These are phyloP conservation scores for Astyanax mexicanus DNA, from an alignment of 2,797 vertebrate species.

Conservation along the genomic window DNA sequence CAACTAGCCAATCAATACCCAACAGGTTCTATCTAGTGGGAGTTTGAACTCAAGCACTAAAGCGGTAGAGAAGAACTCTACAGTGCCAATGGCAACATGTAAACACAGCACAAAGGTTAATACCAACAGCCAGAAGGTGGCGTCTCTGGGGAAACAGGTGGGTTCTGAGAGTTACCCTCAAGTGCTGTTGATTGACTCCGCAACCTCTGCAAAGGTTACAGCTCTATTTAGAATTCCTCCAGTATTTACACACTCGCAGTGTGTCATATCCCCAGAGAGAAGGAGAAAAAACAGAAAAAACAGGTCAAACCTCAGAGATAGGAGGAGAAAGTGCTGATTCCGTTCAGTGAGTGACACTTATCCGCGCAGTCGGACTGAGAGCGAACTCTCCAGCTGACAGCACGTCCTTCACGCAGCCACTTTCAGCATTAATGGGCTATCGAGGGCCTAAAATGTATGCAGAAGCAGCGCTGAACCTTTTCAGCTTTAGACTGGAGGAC, in stretches of 20 bases:
- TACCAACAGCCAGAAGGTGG: too few relatives aligned
- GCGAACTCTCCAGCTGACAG: constrained; percentile 18
- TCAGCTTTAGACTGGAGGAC: not conserved
- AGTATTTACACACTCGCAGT: not conserved
- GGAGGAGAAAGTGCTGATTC: not conserved
- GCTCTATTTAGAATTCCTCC: not conserved
- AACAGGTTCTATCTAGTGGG: too few relatives aligned
- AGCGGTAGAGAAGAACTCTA: too few relatives aligned
- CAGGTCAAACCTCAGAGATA: not conserved
- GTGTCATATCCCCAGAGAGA: not conserved
- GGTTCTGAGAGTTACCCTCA: not conserved
- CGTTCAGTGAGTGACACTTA: constrained; percentile 4
- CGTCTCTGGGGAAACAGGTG: too few relatives aligned
- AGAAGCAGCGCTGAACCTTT: not conserved
- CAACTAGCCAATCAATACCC: too few relatives aligned
- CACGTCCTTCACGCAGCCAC: not conserved
- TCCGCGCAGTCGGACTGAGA: not conserved
- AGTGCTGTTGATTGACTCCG: not conserved
- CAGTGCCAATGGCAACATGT: too few relatives aligned
- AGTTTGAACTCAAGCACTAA: too few relatives aligned
- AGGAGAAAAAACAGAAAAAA: not conserved
- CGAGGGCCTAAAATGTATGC: not conserved
- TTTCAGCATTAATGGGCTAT: not conserved
- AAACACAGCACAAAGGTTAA: too few relatives aligned
- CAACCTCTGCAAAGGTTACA: not conserved